These are phyloP conservation scores for Hucho hucho DNA, from an alignment of 2,113 vertebrate genomes.

Conservation along the genomic window DNA sequence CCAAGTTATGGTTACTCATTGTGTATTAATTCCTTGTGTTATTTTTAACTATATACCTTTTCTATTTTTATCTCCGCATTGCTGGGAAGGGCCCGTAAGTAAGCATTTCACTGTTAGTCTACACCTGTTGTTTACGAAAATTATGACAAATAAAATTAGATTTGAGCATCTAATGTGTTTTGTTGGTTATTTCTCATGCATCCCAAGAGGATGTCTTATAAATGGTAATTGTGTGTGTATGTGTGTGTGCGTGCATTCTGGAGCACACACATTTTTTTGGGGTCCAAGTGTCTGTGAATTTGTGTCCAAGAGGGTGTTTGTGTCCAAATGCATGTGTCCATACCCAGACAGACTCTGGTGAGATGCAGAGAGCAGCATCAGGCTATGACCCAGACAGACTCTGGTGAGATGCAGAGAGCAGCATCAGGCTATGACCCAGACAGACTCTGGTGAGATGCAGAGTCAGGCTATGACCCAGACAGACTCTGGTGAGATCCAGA, in stretches of 20 bases:
- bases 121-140: too few relatives aligned
- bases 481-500: background rate
- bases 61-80: too few relatives aligned
- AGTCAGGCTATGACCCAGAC: too few relatives aligned
- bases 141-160: too few relatives aligned
- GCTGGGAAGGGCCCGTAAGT: too few relatives aligned
- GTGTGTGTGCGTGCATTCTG: slow-evolving; percentile 2
- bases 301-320: slow-evolving; percentile 10
- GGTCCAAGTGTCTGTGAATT: background rate
- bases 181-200: background rate
- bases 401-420: too few relatives aligned
- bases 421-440: too few relatives aligned
- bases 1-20: too few relatives aligned
- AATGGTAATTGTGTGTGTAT: slow-evolving; percentile 7
- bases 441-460: too few relatives aligned
- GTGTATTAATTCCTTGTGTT: too few relatives aligned
- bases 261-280: background rate
- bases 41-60: too few relatives aligned
- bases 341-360: background rate
- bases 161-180: background rate
- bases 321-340: background rate
- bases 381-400: background rate
- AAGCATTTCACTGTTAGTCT: too few relatives aligned
- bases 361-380: background rate
- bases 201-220: background rate